Evolutionary conservation across 2,113 vertebrate genomes (phyloP).

Genomic region (Calidris pygmaea): DNA sequence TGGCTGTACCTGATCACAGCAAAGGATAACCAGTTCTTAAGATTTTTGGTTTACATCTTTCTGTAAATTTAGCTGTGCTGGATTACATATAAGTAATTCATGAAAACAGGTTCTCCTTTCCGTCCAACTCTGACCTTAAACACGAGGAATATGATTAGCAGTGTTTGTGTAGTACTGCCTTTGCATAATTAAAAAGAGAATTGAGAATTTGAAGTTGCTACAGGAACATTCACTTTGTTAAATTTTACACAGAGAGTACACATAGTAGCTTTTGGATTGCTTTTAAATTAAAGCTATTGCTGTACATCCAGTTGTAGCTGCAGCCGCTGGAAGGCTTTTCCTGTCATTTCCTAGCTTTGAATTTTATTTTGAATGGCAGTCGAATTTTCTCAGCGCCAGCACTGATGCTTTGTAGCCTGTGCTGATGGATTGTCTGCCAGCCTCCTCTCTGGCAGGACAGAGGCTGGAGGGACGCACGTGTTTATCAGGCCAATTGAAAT

Average conservation of each 20-base stretch:
- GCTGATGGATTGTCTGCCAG: slow-evolving; percentile 45
- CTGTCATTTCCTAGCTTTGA: slow-evolving; percentile 19
- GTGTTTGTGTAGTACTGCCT: background rate
- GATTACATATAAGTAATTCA: background rate
- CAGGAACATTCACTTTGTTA: background rate
- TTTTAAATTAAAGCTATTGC: background rate
- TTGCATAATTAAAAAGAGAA: slow-evolving; percentile 26
- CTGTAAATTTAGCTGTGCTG: background rate
- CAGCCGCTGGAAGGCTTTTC: slow-evolving; percentile 13
- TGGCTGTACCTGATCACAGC: background rate
- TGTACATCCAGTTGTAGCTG: background rate
- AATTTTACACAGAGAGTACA: background rate
- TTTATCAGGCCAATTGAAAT: background rate
- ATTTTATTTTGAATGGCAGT: slow-evolving; percentile 39
- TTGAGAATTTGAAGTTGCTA: slow-evolving; percentile 28
- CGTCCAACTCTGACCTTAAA: background rate
- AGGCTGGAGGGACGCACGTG: background rate
- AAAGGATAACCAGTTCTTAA: background rate
- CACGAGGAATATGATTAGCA: background rate
- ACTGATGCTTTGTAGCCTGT: background rate
- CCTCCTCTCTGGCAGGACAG: background rate
- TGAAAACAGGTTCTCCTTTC: background rate
- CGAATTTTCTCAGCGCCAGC: background rate
- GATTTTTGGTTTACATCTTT: background rate
- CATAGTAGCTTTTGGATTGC: background rate